Conservation (phyloP, 2,888 invertebrate genomes). For the Muschampia plurimacula region DNA sequence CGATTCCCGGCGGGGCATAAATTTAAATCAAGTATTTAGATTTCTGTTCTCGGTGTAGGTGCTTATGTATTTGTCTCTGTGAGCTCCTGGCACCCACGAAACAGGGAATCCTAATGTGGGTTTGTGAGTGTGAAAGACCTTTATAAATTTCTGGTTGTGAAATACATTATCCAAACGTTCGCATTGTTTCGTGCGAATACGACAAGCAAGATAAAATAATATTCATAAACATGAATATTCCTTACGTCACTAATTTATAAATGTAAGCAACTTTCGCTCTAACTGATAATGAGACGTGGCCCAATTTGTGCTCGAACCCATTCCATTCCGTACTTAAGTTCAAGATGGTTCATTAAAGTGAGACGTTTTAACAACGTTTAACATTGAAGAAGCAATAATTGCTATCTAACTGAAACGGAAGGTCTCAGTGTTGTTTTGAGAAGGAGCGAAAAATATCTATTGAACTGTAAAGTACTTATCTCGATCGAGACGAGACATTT, state of each 20-base stretch:
- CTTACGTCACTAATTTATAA: no score
- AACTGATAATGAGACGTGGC: neutral
- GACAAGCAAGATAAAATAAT: no score
- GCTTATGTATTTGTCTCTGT: no score
- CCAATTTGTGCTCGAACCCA: neutral
- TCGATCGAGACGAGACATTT: neutral
- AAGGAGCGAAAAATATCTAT: neutral
- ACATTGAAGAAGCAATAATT: constrained; percentile 1
- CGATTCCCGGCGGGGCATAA: no score
- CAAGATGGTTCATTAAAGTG: neutral
- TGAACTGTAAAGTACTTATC: neutral
- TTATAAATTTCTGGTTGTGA: no score
- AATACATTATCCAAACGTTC: no score
- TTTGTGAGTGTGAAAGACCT: no score
- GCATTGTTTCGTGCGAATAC: no score
- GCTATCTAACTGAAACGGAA: neutral
- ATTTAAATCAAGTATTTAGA: no score
- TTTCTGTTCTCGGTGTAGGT: no score
- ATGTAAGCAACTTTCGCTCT: neutral
- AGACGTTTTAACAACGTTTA: constrained; percentile 7
- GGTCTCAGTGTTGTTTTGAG: neutral
- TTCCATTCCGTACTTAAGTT: neutral
- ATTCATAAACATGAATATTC: neutral
- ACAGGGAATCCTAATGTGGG: no score
- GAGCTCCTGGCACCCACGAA: no score